phyloP scores from a whole-genome alignment of 2,888 invertebrate species.

The Polia nebulosa region DNA sequence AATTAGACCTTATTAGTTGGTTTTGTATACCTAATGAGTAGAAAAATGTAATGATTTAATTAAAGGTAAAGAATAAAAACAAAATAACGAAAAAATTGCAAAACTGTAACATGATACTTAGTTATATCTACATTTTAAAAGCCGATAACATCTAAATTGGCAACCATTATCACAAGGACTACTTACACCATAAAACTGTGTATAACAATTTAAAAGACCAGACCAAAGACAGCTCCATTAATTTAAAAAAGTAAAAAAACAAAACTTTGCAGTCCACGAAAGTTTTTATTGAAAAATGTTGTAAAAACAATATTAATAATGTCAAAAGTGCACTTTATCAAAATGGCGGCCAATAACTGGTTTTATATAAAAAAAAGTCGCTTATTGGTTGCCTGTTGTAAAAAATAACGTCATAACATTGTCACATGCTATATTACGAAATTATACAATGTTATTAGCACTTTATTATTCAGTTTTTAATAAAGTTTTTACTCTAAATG shows the following conservation, averaged over 20 bases:
- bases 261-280: neutral
- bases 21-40: too few species aligned
- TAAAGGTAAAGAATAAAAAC: too few species aligned
- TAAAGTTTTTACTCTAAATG: neutral
- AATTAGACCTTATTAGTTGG: too few species aligned
- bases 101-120: neutral
- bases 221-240: constrained; percentile 20
- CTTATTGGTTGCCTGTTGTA: constrained; percentile 4
- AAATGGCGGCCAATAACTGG: neutral
- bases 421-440: constrained; percentile 41
- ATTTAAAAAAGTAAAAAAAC: neutral
- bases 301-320: constrained; percentile 25
- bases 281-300: constrained; percentile 32
- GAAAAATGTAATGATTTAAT: too few species aligned
- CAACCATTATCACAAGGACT: neutral
- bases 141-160: constrained; percentile 2
- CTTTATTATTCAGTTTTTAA: constrained; percentile 55
- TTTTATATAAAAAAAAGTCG: constrained; percentile 9
- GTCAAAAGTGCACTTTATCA: constrained; percentile 16
- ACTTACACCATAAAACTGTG: neutral
- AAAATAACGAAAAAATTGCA: too few species aligned
- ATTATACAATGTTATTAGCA: constrained; percentile 54
- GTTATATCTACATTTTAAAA: neutral
- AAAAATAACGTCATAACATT: constrained; percentile 44
- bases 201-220: constrained; percentile 6